Evolutionary conservation across 2,888 invertebrate genomes (phyloP), one percentile per base, ranked within the genome.

Genomic region (Drosophila longiperda): DNA sequence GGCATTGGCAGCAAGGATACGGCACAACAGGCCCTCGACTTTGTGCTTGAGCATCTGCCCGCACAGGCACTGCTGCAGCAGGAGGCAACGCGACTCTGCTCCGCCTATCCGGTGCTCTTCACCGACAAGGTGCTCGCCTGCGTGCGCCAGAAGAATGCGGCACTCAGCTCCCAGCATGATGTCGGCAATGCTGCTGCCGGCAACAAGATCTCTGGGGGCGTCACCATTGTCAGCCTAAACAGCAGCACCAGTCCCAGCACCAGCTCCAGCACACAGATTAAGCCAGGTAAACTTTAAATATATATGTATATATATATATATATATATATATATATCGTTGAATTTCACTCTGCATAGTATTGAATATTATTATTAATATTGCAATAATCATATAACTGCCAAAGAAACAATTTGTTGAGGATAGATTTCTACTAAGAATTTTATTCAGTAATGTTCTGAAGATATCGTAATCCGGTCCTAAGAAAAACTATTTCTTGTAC

Each of bases 21-120:
- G 69, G 98, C 97, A 0, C 96, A 96, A 91, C 96, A 96, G 87
- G 97, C 97, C 9, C 92, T 98, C 78, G 96, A 96, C 93, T 97
- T 97, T 93, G 96, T 98, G 66, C 94, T 97, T 80, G 96, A 96
- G 90, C 95, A 96, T 83, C 94, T 97, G 80, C 94, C 95, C 42
- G 95, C 95, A 70, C 96, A 97, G 91, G 95, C 96, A 45, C 95
- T 96, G 34, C 93, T 98, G 76, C 93, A 98, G 87, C 95, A 96
- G 73, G 97, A 97, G 92, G 96, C 97, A 52, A 96, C 97, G 7
- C 94, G 96, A 29, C 94, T 98, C 32, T 97, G 97, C 91, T 96
- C 96, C 90, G 95, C 96, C 58, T 96, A 96, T 93, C 97, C 97
- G 11, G 95, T 96, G 58, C 94, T 98, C 55, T 96, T 97, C 92